Percentiles rank a stretch among this genome's conserved stretches.
Conservation (phyloP, 1,140 invertebrate genomes). For the Tenebrio molitor region DNA sequence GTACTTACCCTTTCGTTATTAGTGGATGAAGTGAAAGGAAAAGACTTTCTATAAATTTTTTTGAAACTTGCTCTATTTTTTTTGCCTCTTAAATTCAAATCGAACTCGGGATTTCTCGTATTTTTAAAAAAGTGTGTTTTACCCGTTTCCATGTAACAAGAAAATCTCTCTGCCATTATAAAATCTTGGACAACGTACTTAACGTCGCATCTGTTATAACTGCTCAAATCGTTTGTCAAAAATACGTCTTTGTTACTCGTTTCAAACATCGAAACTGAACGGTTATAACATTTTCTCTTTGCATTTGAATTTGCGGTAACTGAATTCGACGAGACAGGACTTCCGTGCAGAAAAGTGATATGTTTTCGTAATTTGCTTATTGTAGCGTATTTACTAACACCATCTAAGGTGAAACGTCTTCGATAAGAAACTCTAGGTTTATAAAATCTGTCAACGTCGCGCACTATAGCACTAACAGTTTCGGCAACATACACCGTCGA, state of each 20-base stretch:
- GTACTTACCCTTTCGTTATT: conserved; percentile 29
- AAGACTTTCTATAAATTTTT: conserved; percentile 48
- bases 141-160: conserved; percentile 47
- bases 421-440: conserved; percentile 61
- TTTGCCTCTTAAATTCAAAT: not conserved
- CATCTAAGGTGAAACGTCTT: conserved; percentile 63
- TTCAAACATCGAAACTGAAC: conserved; percentile 48
- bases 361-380: conserved; percentile 33
- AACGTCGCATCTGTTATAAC: conserved; percentile 24
- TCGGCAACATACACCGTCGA: conserved; percentile 42
- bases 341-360: conserved; percentile 50
- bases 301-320: not conserved
- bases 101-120: not conserved
- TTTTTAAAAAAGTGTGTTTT: conserved; percentile 7
- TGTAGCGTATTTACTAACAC: conserved; percentile 61
- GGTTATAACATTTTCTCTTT: conserved; percentile 31
- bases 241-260: not conserved
- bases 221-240: not conserved
- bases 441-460: conserved; percentile 65
- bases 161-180: conserved; percentile 51
- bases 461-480: conserved; percentile 63
- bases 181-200: conserved; percentile 51
- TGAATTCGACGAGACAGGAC: no score
- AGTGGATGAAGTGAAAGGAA: conserved; percentile 49
- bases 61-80: conserved; percentile 10